Evolutionary conservation across 2,888 invertebrate species (phyloP), one percentile per base, ranked within the genome.

Genomic region (Drosophila algonquin): DNA sequence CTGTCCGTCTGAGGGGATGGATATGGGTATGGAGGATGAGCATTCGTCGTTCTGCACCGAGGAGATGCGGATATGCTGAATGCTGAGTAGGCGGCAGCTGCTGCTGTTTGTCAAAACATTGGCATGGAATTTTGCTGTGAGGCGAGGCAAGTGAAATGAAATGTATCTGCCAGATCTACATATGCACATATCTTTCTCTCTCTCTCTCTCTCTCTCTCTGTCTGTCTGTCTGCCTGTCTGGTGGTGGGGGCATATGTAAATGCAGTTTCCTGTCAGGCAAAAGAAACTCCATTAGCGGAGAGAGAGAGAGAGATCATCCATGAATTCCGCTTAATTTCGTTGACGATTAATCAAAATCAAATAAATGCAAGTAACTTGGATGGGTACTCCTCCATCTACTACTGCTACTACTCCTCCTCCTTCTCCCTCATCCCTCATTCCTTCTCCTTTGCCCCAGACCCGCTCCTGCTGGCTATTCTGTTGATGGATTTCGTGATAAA

Each of bases 321-420:
- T 18, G 64, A 78, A 64, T 73, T 80, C 69, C 65, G 61, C 67
- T 78, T 75, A 81, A 81, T 75, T 83, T 77, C 68, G 74, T 84
- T 80, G 75, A 76, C 67, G 69, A 84, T 84, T 84, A 81, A 81
- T 85, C 85, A 84, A 85, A 80, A 78, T 77, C 67, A 73, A 62
- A 63, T 62, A 63, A 71, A 75, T 63, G 64, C 64, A 65, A 75
- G 74, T 61, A 75, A 76, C 73, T 73, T 63, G 53, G 57, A 35
- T 58, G 40, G 40, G 40, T 40, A 4, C 40, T 40, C 14, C n/a
- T n/a, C 40, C 40, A 40, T 40, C 14, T 40, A 40, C 40, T n/a
- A 40, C 40, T 6, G 14, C 12, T 35, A 12, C 12, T 47, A 40
- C 27, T 47, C 21, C 30, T 24, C n/a, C 48, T 40, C 27, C 14